Conservation (phyloP, 2,113 vertebrate genomes). For the Thymallus thymallus region DNA sequence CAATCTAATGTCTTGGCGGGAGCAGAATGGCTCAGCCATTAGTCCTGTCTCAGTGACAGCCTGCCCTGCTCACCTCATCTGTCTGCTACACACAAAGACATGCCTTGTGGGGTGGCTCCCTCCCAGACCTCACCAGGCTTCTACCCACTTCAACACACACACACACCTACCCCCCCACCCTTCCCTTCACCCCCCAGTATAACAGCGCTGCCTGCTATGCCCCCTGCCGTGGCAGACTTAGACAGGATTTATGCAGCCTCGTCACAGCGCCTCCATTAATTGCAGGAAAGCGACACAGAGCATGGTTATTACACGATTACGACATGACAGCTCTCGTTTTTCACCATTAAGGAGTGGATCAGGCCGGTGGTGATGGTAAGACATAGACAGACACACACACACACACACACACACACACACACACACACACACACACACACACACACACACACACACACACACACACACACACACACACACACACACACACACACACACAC, state of each 20-base stretch:
- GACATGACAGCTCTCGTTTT: conserved; percentile 74
- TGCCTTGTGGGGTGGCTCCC: conserved; percentile 32
- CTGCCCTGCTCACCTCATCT: conserved; percentile 67
- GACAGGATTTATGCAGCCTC: conserved; percentile 67
- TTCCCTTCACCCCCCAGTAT: conserved; percentile 5
- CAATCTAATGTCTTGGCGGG: conserved; percentile 59
- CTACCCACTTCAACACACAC: neutral
- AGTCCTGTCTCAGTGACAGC: conserved; percentile 63
- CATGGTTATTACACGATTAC: conserved; percentile 72
- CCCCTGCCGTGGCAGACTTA: conserved; percentile 46
- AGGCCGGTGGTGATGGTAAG: no score
- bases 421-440: no score
- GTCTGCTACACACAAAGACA: conserved; percentile 61
- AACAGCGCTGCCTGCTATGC: conserved; percentile 2
- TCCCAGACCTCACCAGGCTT: conserved; percentile 18
- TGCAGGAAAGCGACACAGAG: conserved; percentile 71
- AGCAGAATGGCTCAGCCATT: conserved; percentile 59
- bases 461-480: no score
- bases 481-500: no score
- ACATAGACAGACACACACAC: no score
- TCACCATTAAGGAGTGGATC: conserved; percentile 63
- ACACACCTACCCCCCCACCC: neutral
- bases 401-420: no score
- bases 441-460: no score
- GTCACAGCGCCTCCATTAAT: conserved; percentile 71